Conservation (phyloP, 2,113 vertebrate species). For the Turnix velox region DNA sequence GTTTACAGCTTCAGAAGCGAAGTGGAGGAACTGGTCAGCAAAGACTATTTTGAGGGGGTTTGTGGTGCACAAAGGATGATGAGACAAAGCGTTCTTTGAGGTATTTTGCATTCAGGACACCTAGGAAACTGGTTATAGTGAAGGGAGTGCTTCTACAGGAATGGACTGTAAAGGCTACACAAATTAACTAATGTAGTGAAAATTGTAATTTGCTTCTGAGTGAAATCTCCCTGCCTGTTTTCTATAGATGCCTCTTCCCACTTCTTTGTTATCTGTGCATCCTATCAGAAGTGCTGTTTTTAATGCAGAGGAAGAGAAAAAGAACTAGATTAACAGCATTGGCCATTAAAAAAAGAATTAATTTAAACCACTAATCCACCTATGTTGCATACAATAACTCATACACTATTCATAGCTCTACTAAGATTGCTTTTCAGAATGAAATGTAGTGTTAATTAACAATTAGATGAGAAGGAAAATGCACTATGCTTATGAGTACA, state of each 20-base stretch:
- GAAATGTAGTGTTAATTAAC: background rate
- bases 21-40: background rate
- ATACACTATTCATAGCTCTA: background rate
- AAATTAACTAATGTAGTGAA: background rate
- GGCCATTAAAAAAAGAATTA: background rate
- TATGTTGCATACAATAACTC: background rate
- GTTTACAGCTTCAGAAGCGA: background rate
- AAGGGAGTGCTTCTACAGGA: background rate
- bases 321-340: background rate
- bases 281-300: background rate
- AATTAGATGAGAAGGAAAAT: background rate
- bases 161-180: background rate
- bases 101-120: background rate
- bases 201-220: too few species aligned
- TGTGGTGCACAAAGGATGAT: background rate
- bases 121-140: background rate
- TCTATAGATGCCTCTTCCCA: background rate
- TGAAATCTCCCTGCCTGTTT: background rate
- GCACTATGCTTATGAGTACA: background rate
- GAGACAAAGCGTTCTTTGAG: background rate
- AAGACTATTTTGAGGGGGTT: background rate
- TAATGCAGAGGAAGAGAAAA: background rate
- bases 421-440: background rate
- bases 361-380: background rate
- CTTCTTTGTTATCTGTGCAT: background rate